These are phyloP conservation scores for Listronotus oregonensis DNA, from an alignment of 1,140 invertebrate species.

Conservation along the genomic window DNA sequence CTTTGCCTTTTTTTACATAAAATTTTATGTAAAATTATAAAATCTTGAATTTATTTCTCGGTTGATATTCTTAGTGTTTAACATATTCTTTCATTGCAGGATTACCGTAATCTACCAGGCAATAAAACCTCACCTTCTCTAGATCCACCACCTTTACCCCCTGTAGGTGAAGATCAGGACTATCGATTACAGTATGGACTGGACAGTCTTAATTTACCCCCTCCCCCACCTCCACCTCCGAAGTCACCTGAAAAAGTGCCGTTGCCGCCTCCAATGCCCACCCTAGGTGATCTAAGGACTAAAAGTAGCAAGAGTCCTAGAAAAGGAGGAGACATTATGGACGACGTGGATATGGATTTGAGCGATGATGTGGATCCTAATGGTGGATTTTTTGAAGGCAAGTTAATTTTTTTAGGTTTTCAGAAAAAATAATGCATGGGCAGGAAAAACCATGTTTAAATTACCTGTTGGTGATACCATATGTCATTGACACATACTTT, in stretches of 20 bases:
- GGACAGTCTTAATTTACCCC: constrained; percentile 46
- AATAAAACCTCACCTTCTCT: neutral
- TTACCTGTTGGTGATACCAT: no score
- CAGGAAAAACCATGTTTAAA: no score
- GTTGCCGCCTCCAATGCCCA: constrained; percentile 21
- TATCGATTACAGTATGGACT: constrained; percentile 48
- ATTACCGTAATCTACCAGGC: constrained; percentile 9
- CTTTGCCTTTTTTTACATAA: no score
- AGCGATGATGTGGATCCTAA: constrained; percentile 63
- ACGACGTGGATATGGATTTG: constrained; percentile 74
- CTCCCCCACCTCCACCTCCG: constrained; percentile 49
- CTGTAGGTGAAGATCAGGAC: constrained; percentile 45
- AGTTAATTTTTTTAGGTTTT: neutral
- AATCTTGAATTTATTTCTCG: no score
- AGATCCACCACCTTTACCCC: constrained; percentile 6
- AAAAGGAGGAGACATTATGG: constrained; percentile 57
- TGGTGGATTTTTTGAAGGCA: constrained; percentile 34
- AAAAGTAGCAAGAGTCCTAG: constrained; percentile 1
- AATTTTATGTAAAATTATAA: no score
- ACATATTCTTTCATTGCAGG: constrained; percentile 3
- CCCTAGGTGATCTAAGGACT: constrained; percentile 5
- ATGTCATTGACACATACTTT: no score
- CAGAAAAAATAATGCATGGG: no score
- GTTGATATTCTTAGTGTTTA: no score
- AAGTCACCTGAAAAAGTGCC: constrained; percentile 14